phyloP scores from a whole-genome alignment of 2,113 vertebrate genomes.

The Morone saxatilis region DNA sequence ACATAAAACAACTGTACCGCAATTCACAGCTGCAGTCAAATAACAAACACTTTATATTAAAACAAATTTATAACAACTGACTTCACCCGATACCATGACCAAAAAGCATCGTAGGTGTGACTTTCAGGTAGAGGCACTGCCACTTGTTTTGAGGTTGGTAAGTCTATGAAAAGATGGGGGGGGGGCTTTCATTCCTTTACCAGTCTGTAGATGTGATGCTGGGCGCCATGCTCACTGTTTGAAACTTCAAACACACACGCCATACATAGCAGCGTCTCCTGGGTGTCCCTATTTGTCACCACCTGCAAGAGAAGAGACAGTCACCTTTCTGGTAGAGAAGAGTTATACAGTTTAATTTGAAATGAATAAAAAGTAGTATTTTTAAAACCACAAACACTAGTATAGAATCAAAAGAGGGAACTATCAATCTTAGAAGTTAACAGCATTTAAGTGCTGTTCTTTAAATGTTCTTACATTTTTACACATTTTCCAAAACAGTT shows the following conservation, averaged over 20 bases:
- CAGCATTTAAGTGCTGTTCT: no score
- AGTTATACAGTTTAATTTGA: no score
- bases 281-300: conserved; percentile 98
- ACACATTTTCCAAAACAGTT: no score
- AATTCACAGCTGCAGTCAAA: conserved; percentile 97
- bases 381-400: neutral
- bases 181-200: conserved; percentile 93
- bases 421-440: neutral
- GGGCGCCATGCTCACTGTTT: conserved; percentile 98
- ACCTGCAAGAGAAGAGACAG: conserved; percentile 85
- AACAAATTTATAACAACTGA: conserved; percentile 80
- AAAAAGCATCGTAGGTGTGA: conserved; percentile 89
- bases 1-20: conserved; percentile 96
- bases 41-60: conserved; percentile 91
- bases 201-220: conserved; percentile 99
- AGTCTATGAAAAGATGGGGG: conserved; percentile 84
- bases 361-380: no score
- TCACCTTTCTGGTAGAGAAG: neutral
- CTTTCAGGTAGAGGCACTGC: conserved; percentile 93
- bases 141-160: conserved; percentile 93
- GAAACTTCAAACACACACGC: conserved; percentile 99
- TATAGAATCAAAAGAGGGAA: neutral
- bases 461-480: no score
- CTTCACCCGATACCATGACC: conserved; percentile 88
- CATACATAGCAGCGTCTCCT: conserved; percentile 99